Evolutionary conservation across 2,888 invertebrate species (phyloP), one percentile per base, ranked within the genome.

Genomic region (Agriopis aurantiaria): DNA sequence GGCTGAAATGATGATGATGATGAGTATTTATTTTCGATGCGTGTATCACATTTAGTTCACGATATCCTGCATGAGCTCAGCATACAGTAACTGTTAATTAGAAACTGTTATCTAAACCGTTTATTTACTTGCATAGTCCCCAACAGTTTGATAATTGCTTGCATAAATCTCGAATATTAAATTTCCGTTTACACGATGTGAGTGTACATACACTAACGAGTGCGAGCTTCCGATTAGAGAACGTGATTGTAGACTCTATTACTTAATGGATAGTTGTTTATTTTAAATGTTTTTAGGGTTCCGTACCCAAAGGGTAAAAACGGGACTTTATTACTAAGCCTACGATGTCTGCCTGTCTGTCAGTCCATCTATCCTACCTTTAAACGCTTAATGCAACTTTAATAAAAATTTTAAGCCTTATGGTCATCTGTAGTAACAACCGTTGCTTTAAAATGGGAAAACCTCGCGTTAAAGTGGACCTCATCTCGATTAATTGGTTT

Each of bases 151-250:
- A 41, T 70, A 66, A 66, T 70, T 63, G 70, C 62, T 66, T 66
- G 66, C 70, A 66, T 70, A 70, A 70, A 70, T 66, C 70, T 70
- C 57, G 33, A 10, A 58, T 55, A 70, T 66, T 70, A 66, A 70
- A 70, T 70, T 70, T 70, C 66, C 70, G 58, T 58, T 65, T 63
- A 61, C 66, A 59, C 43, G 58, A 61, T 52, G 48, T 10, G 23
- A 46, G 52, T 33, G 49, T 49, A 41, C 10, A 41, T 3, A 40
- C 9, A 52, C 43, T 60, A 60, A 51, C 49, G 48, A 8, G 33
- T 3, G 6, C 9, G 10, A 9, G 40, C 14, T 40, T 51, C 14
- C 14, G 49, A 59, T 60, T 33, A 60, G 49, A 41, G 8, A 60
- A 41, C 11, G 10, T 49, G 40, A 49, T 60, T 60, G 14, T 60